Evolutionary conservation across 1,140 invertebrate species (phyloP).

Genomic region (Camponotus vicinus): DNA sequence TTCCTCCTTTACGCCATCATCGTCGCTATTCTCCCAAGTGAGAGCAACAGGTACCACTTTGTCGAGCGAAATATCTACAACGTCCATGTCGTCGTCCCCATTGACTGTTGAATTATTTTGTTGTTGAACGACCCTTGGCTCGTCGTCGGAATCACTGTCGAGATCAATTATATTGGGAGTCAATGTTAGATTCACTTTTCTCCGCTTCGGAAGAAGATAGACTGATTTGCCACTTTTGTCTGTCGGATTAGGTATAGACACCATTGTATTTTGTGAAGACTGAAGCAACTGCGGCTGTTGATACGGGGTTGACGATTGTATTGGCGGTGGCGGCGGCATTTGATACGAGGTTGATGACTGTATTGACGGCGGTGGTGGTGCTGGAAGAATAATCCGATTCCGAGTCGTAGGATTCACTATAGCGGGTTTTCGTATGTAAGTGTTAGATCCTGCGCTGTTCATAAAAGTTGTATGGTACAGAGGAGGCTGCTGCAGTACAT

Average conservation of each 20-base stretch:
- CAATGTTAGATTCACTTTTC: not conserved
- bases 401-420: not conserved
- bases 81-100: slow-evolving; percentile 10
- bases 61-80: not conserved
- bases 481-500: not conserved
- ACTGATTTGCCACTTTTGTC: slow-evolving; percentile 46
- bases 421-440: slow-evolving; percentile 11
- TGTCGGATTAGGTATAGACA: slow-evolving; percentile 75
- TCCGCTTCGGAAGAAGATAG: slow-evolving; percentile 65
- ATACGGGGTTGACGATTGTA: not conserved
- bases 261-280: slow-evolving; percentile 75
- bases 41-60: slow-evolving; percentile 68
- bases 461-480: slow-evolving; percentile 29
- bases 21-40: slow-evolving; percentile 48
- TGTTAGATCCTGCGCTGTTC: slow-evolving; percentile 7
- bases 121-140: slow-evolving; percentile 65
- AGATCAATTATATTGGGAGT: slow-evolving; percentile 81
- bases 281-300: slow-evolving; percentile 21
- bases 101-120: not conserved
- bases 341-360: not conserved
- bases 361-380: not conserved
- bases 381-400: not conserved
- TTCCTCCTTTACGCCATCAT: not conserved
- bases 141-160: slow-evolving; percentile 81
- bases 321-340: not conserved